Evolutionary conservation across 2,113 vertebrate species (phyloP).

Genomic region (Nothoprocta perdicaria): DNA sequence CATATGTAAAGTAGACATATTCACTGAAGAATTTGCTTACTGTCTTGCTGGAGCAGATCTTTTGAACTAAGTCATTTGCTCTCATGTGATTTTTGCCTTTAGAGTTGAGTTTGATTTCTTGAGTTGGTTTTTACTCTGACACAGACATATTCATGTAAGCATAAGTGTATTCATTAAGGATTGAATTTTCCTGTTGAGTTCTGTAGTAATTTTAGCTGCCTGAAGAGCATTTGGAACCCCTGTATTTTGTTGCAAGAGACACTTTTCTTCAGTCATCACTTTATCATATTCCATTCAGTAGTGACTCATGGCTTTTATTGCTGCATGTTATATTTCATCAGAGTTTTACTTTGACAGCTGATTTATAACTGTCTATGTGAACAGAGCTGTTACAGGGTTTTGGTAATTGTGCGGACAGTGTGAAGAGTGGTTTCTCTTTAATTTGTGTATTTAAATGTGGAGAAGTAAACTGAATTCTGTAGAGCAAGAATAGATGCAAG

Average conservation of each 20-base stretch:
- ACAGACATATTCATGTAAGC: background rate
- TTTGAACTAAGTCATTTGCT: background rate
- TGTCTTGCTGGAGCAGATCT: background rate
- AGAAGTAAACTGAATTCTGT: background rate
- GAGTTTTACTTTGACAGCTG: background rate
- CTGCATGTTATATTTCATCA: rapidly evolving
- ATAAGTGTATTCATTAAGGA: background rate
- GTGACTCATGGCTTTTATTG: background rate
- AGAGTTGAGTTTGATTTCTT: background rate
- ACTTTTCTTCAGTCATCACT: background rate
- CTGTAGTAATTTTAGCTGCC: background rate
- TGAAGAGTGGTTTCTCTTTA: background rate
- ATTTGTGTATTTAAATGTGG: rapidly evolving
- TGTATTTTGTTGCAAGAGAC: background rate
- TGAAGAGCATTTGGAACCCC: background rate
- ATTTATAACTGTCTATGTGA: background rate
- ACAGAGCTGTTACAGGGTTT: too few relatives aligned
- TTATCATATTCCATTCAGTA: background rate
- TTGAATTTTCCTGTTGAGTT: background rate
- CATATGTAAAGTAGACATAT: background rate
- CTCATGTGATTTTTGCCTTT: background rate
- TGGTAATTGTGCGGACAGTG: background rate
- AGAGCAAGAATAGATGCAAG: background rate
- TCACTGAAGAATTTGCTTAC: background rate
- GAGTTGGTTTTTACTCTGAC: background rate